These are phyloP conservation scores for Corythoichthys haematopterus DNA, from an alignment of 2,113 vertebrate species.

Conservation along the genomic window DNA sequence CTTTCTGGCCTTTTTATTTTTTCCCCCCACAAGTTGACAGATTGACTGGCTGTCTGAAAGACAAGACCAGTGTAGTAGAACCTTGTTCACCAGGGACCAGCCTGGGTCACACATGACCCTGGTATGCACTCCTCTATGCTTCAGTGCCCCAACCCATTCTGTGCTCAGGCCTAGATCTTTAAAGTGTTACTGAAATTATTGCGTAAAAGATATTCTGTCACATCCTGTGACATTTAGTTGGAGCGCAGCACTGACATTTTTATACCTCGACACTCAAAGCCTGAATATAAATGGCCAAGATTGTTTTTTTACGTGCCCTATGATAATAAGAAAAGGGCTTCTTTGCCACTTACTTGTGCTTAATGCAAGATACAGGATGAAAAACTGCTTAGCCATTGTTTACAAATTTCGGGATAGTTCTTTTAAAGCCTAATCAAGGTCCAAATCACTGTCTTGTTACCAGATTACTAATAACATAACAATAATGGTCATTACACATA, in stretches of 20 bases:
- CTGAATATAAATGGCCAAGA: constrained; percentile 7
- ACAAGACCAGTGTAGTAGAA: constrained; percentile 65
- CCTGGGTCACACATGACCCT: constrained; percentile 53
- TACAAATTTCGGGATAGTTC: background rate
- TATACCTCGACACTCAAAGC: constrained; percentile 10
- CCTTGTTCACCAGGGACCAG: constrained; percentile 54
- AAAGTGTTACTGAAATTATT: constrained; percentile 40
- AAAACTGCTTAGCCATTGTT: background rate
- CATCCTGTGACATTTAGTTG: constrained; percentile 39
- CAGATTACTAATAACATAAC: constrained; percentile 20
- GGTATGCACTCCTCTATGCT: constrained; percentile 36
- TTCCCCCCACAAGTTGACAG: constrained; percentile 20
- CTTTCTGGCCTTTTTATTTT: background rate
- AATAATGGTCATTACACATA: constrained; percentile 18
- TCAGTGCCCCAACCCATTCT: constrained; percentile 24
- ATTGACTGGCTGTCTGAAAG: constrained; percentile 54
- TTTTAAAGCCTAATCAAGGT: constrained; percentile 5
- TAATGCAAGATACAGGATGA: background rate
- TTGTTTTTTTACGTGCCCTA: constrained; percentile 14
- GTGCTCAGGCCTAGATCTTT: constrained; percentile 11
- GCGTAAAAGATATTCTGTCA: constrained; percentile 35
- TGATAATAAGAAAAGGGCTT: constrained; percentile 8
- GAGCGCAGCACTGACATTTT: constrained; percentile 19
- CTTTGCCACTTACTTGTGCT: background rate
- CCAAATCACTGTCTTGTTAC: constrained; percentile 12